Base-by-base conservation (phyloP, 2,888 invertebrate genomes). In the Papilio gigon region DNA sequence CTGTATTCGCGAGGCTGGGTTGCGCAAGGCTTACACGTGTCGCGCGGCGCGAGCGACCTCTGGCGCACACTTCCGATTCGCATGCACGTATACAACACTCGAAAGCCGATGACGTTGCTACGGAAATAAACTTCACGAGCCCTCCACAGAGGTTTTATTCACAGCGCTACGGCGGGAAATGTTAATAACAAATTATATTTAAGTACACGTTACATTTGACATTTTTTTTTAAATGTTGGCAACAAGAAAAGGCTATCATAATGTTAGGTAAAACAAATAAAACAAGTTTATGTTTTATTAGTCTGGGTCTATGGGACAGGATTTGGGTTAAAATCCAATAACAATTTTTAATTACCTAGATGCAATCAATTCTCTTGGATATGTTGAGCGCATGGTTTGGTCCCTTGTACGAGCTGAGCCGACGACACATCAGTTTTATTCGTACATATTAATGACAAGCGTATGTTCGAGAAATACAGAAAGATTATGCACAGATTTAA, bases 31-130 rank as follows among this genome's bases (percentile, higher is more conserved):
- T 84, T 87, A 88, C 87, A 86, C 86, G 87, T 86, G 89, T 86
- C 86, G 79, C 76, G 70, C 71, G 65, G 78, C 75, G 76, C 78
- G 74, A 76, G 75, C 87, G 89, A 88, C 90, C 90, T 90, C 87
- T 84, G 81, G 85, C 75, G 75, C 84, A 83, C 84, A 89, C 91
- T 90, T 91, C 91, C 91, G 91, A 92, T 90, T 90, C 85, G 89
- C 89, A 86, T 85, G 87, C 86, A 84, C 86, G 80, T 80, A 78
- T 78, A 78, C 74, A 81, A 82, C 81, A 82, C 84, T 84, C 85
- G 84, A 88, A 86, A 87, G 86, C 84, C 84, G 82, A 84, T 85
- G 80, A 88, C 80, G 80, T 75, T 69, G 69, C 74, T 73, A 79
- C 86, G 87, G 87, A 89, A 89, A 87, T 77, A 72, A 75, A 72